Base-by-base conservation (phyloP, 2,797 vertebrate genomes). In the Pteronotus mesoamericanus region DNA sequence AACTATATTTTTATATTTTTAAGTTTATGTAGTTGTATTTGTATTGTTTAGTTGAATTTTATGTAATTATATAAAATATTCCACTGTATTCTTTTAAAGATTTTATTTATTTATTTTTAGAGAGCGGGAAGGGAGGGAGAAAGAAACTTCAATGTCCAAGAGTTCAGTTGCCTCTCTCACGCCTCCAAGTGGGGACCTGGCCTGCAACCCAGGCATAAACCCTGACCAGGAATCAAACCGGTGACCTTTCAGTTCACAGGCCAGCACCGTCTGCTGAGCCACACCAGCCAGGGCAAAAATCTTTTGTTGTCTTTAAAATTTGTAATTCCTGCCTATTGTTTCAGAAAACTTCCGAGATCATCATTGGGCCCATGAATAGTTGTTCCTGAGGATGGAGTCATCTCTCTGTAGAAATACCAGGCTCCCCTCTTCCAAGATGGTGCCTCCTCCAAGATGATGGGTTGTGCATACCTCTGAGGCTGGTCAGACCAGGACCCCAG, bases 351-450 rank as follows among this genome's bases (percentile, higher is more conserved):
- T 82, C 51, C 68, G 44, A 22, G 9, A 32, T 15, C 22, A 66
- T 48, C 46, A 39, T 0, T n/a, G 98, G 98, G 11, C 19, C 98
- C 97, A 94, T 96, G 93, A 98, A 98, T 98, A 96, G 97, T 97
- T 96, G 96, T 91, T 97, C 96, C 86, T 97, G 93, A 94, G 95
- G 94, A 97, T 29, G 93, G 91, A 95, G 94, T 86, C 94, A 87
- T 88, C 0, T 53, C 42, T 68, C 32, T 69, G 18, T 57, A 46
- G 32, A 64, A 53, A 39, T 51, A 85, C 55, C 34, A 51, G 61
- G 53, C 18, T 66, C 66, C 48, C 85, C 72, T 64, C 75, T 75
- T 77, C 48, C 59, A 48, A 80, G 11, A 37, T 34, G 11, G 42
- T 0, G 0, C 11, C 48, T 86, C 84, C 59, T 78, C 32, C 32